Evolutionary conservation across 2,888 invertebrate species (phyloP).

Genomic region (Latrodectus hesperus): DNA sequence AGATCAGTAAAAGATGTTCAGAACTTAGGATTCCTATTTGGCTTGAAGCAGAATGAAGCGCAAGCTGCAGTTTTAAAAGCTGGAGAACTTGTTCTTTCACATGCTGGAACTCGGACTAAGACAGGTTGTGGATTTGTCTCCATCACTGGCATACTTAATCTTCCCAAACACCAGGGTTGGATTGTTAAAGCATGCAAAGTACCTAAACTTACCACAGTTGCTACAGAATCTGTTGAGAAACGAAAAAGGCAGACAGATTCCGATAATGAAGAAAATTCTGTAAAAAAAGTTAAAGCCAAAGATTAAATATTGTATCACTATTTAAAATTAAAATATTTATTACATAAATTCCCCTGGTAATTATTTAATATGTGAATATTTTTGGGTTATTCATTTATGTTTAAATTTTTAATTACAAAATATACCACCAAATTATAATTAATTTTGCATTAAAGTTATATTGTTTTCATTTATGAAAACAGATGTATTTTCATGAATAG

Average conservation of each 20-base stretch:
- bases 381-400: too few species aligned
- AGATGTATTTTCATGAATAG: too few species aligned
- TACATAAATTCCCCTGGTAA: too few species aligned
- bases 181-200: constrained; percentile 57
- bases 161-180: constrained; percentile 58
- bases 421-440: too few species aligned
- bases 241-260: background rate
- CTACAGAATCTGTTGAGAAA: background rate
- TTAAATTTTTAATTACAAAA: too few species aligned
- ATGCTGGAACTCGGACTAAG: constrained; percentile 48
- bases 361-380: too few species aligned
- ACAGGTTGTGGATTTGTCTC: constrained; percentile 65
- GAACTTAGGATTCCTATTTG: constrained; percentile 49
- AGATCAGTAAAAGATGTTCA: constrained; percentile 48
- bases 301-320: background rate
- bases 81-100: constrained; percentile 35
- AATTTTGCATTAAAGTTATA: too few species aligned
- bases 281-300: background rate
- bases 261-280: background rate
- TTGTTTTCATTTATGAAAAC: too few species aligned
- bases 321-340: too few species aligned
- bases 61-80: constrained; percentile 27
- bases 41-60: constrained; percentile 40
- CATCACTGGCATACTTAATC: constrained; percentile 17
- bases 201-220: constrained; percentile 19